Evolutionary conservation across 2,888 invertebrate genomes (phyloP).

Genomic region (Emmelina monodactyla): DNA sequence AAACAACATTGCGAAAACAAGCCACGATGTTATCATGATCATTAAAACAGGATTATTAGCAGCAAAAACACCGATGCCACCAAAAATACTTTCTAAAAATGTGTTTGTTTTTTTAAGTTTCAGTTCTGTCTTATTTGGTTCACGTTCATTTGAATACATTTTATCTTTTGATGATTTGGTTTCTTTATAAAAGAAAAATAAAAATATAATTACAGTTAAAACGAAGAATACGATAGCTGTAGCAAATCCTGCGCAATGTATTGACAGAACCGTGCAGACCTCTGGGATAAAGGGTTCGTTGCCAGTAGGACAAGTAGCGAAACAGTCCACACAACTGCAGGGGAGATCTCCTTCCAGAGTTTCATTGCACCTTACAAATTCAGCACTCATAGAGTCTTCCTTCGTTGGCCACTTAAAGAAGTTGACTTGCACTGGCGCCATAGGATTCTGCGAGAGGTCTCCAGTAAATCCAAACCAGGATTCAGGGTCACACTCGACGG

Average conservation of each 20-base stretch:
- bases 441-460: conserved; percentile 47
- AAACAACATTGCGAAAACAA: conserved; percentile 64
- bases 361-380: conserved; percentile 66
- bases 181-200: conserved; percentile 26
- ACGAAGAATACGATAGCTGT: conserved; percentile 64
- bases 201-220: conserved; percentile 35
- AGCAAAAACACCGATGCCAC: conserved; percentile 60
- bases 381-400: conserved; percentile 45
- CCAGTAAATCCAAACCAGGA: conserved; percentile 75
- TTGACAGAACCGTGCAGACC: conserved; percentile 63
- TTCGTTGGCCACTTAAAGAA: conserved; percentile 50
- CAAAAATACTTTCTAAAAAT: conserved; percentile 32
- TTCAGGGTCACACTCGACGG: conserved; percentile 68
- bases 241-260: conserved; percentile 72
- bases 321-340: conserved; percentile 84
- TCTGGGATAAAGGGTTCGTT: conserved; percentile 42
- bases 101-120: conserved; percentile 21
- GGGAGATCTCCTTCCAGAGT: conserved; percentile 60
- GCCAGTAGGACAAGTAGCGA: conserved; percentile 65
- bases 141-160: conserved; percentile 3
- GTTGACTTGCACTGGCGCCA: conserved; percentile 71
- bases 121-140: not conserved
- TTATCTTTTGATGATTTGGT: conserved; percentile 15
- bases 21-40: conserved; percentile 69
- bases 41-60: conserved; percentile 72